Conservation (phyloP, 2,113 vertebrate species). For the Hemiprocne comata region DNA sequence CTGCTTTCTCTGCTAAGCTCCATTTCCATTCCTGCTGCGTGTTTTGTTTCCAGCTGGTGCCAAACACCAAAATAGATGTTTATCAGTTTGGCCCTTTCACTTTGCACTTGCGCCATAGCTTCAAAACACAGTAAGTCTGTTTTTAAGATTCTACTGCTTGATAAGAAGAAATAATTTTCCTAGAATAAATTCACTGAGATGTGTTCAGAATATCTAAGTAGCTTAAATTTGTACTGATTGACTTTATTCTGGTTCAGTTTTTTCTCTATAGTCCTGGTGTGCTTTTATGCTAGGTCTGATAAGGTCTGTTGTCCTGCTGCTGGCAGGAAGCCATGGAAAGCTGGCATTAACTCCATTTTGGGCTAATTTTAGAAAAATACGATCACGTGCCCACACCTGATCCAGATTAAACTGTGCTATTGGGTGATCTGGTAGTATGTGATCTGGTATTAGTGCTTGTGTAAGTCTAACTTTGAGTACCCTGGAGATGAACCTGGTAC, state of each 20-base stretch:
- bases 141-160: background rate
- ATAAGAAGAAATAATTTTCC: background rate
- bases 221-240: background rate
- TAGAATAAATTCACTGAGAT: background rate
- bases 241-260: background rate
- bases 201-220: background rate
- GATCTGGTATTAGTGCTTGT: background rate
- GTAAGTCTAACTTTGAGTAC: background rate
- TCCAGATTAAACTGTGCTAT: background rate
- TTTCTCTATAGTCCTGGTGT: background rate
- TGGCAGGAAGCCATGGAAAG: background rate
- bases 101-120: background rate
- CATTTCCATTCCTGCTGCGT: background rate
- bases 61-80: background rate
- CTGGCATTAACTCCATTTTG: background rate
- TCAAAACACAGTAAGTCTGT: background rate
- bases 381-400: background rate
- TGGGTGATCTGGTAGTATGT: background rate
- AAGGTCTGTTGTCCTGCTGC: background rate
- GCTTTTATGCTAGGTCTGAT: background rate
- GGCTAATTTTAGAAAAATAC: background rate
- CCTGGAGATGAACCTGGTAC: background rate
- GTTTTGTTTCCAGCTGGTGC: background rate
- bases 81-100: background rate
- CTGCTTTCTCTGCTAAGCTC: background rate